Percentiles rank a stretch among this genome's conserved stretches.
Conservation (phyloP, 1,140 invertebrate genomes). For the Periplaneta americana region DNA sequence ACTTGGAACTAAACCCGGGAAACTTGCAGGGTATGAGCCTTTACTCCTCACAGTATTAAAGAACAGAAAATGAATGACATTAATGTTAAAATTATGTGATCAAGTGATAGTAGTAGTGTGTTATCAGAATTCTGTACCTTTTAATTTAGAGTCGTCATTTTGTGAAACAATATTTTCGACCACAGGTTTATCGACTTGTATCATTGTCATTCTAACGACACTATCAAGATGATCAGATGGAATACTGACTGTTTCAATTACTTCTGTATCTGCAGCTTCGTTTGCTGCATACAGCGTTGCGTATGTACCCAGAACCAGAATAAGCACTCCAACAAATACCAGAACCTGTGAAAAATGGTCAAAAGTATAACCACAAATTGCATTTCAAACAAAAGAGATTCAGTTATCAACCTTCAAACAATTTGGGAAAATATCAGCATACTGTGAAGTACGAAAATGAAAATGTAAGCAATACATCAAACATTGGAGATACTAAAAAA, state of each 20-base stretch:
- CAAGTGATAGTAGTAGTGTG: no score
- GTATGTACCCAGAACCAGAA: constrained; percentile 82
- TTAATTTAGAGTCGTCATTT: neutral
- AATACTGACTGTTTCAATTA: constrained; percentile 5
- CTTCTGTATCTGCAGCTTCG: constrained; percentile 33
- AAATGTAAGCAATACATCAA: neutral
- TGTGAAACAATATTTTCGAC: neutral
- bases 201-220: neutral
- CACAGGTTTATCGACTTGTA: neutral
- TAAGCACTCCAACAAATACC: constrained; percentile 66
- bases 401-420: no score
- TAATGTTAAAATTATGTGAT: no score
- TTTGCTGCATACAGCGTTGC: constrained; percentile 76
- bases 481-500: neutral
- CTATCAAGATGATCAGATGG: neutral
- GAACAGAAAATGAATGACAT: no score
- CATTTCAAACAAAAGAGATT: neutral
- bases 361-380: constrained; percentile 2
- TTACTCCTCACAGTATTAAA: no score
- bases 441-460: neutral
- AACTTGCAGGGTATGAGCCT: no score
- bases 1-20: no score
- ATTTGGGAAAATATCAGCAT: no score
- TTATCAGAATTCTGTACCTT: neutral
- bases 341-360: constrained; percentile 51